Conservation (phyloP, 1,140 invertebrate genomes). For the Pseudomyrmex pallidus region DNA sequence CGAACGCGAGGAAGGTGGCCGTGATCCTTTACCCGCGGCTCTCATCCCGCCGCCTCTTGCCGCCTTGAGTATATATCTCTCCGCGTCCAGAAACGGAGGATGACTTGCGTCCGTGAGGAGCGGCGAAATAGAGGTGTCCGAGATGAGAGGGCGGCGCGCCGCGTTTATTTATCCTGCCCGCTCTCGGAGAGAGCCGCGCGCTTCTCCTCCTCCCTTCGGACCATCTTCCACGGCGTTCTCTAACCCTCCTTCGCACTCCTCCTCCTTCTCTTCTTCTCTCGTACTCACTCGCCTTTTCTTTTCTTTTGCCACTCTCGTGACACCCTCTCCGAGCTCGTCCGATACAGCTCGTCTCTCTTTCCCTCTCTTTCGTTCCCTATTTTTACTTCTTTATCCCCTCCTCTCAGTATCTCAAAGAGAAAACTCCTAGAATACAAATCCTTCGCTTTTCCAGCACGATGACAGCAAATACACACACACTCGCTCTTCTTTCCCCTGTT, state of each 20-base stretch:
- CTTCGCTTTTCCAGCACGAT: conserved; percentile 48
- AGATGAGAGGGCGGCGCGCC: conserved; percentile 83
- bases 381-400: conserved; percentile 61
- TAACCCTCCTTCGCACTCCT: conserved; percentile 10
- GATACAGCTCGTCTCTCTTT: conserved; percentile 48
- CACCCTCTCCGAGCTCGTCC: conserved; percentile 33
- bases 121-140: conserved; percentile 82
- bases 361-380: conserved; percentile 64
- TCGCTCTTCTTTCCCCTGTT: not conserved
- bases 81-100: conserved; percentile 68
- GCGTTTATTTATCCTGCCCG: conserved; percentile 84
- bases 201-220: conserved; percentile 56
- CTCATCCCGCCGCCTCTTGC: conserved; percentile 21
- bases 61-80: conserved; percentile 46
- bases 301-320: conserved; percentile 37
- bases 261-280: not conserved
- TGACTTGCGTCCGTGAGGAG: conserved; percentile 78
- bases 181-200: conserved; percentile 72
- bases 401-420: conserved; percentile 46
- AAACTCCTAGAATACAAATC: conserved; percentile 49
- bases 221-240: conserved; percentile 36
- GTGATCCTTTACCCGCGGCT: conserved; percentile 47
- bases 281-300: not conserved
- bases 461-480: conserved; percentile 55
- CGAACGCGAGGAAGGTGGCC: conserved; percentile 63